phyloP scores from a whole-genome alignment of 2,113 vertebrate species.

The Hyaena hyaena region DNA sequence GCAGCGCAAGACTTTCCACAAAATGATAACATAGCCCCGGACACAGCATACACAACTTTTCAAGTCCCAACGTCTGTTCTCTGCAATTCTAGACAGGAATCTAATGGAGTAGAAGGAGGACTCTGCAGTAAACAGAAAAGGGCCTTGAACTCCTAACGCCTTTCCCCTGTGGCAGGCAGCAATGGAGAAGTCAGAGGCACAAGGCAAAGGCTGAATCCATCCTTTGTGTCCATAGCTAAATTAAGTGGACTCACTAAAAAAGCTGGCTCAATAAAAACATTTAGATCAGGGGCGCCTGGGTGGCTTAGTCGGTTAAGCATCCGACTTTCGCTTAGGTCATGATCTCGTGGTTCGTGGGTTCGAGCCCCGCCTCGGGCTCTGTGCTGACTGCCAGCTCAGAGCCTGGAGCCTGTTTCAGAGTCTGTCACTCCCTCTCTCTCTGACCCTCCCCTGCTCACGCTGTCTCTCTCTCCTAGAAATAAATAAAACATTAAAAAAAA shows the following conservation, averaged over 20 bases:
- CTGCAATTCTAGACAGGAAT: slow-evolving; percentile 2
- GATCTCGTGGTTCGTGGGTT: no score
- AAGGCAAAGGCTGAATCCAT: not conserved
- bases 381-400: no score
- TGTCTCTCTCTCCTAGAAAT: no score
- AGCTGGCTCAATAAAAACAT: not conserved
- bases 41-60: slow-evolving; percentile 1
- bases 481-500: no score
- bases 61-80: slow-evolving; percentile 43
- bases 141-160: not conserved
- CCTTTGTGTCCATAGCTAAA: not conserved
- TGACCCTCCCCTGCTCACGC: no score
- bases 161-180: not conserved
- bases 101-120: not conserved
- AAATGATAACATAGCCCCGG: slow-evolving; percentile 37
- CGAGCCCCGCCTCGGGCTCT: no score
- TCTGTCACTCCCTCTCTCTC: no score
- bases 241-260: not conserved
- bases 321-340: no score
- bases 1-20: slow-evolving; percentile 59
- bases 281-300: not conserved
- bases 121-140: not conserved
- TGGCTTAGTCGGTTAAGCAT: no score
- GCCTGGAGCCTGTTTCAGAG: no score
- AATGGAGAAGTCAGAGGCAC: not conserved